Conservation (phyloP, 1,140 invertebrate species). For the Heliothis virescens region DNA sequence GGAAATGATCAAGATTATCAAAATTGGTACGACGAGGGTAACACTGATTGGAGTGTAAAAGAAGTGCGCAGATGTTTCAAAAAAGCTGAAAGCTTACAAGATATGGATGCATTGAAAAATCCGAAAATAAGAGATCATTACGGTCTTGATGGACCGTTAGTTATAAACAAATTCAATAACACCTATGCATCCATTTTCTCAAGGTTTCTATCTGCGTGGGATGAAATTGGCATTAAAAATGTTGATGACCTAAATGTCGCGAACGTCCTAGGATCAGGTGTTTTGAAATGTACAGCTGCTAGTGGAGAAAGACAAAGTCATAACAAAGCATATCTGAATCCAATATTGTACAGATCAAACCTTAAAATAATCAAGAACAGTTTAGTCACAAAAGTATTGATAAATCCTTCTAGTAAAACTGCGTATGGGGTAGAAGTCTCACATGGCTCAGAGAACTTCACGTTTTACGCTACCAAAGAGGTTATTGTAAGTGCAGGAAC, state of each 20-base stretch:
- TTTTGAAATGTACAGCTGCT: slow-evolving; percentile 71
- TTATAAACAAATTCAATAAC: slow-evolving; percentile 56
- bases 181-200: slow-evolving; percentile 52
- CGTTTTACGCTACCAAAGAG: slow-evolving; percentile 79
- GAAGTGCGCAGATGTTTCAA: slow-evolving; percentile 50
- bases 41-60: slow-evolving; percentile 88
- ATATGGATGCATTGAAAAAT: slow-evolving; percentile 45
- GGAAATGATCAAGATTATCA: slow-evolving; percentile 87
- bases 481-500: slow-evolving; percentile 85
- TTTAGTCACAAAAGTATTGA: slow-evolving; percentile 81
- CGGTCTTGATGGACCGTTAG: slow-evolving; percentile 55
- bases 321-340: slow-evolving; percentile 87
- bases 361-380: slow-evolving; percentile 88
- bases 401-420: slow-evolving; percentile 60
- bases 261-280: slow-evolving; percentile 76
- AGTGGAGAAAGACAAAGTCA: slow-evolving; percentile 88
- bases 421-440: slow-evolving; percentile 74
- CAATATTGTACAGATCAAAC: slow-evolving; percentile 87
- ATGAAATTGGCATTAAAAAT: slow-evolving; percentile 62
- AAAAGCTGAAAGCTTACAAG: slow-evolving; percentile 59
- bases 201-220: slow-evolving; percentile 70
- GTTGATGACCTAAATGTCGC: slow-evolving; percentile 71
- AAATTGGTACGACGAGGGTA: slow-evolving; percentile 88
- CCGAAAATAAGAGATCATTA: slow-evolving; percentile 44
- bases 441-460: slow-evolving; percentile 58